Percentiles rank a stretch among this genome's conserved stretches.
These are phyloP conservation scores for Drosophila antonietae DNA, from an alignment of 2,888 invertebrate genomes.

Conservation along the genomic window DNA sequence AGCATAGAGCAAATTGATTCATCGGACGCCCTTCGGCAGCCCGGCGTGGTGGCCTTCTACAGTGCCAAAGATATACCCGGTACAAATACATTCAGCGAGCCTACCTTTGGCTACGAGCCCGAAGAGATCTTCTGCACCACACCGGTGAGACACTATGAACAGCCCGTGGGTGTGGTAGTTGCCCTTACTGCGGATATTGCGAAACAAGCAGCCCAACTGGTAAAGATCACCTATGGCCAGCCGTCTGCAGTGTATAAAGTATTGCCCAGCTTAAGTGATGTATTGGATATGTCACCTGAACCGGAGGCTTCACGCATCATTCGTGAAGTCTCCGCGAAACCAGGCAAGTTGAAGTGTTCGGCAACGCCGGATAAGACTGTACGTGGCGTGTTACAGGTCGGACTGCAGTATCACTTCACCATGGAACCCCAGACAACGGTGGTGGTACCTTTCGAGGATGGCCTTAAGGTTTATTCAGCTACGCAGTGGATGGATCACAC, in stretches of 20 bases:
- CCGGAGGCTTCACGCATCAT: constrained; percentile 69
- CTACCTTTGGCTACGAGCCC: constrained; percentile 84
- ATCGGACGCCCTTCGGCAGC: constrained; percentile 86
- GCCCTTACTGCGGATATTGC: constrained; percentile 88
- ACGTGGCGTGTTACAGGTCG: constrained; percentile 86
- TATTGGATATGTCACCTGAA: constrained; percentile 78
- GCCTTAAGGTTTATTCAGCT: constrained; percentile 88
- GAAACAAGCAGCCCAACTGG: constrained; percentile 86
- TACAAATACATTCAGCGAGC: constrained; percentile 83
- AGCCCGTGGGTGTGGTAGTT: constrained; percentile 90
- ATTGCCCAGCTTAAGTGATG: constrained; percentile 84
- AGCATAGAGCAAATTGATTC: constrained; percentile 81
- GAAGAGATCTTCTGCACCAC: constrained; percentile 84
- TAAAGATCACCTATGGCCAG: constrained; percentile 85
- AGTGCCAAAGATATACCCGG: constrained; percentile 88
- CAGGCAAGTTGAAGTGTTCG: constrained; percentile 36
- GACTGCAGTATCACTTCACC: constrained; percentile 90
- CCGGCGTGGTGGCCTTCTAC: constrained; percentile 88
- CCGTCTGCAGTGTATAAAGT: constrained; percentile 51
- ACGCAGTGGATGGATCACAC: constrained; percentile 88
- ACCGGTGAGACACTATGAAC: constrained; percentile 87
- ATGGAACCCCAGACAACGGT: constrained; percentile 91
- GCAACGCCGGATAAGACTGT: constrained; percentile 51
- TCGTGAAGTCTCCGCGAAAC: constrained; percentile 50
- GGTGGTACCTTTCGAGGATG: constrained; percentile 89